Conservation (phyloP, 1,140 invertebrate species). For the Euwallacea fornicatus region DNA sequence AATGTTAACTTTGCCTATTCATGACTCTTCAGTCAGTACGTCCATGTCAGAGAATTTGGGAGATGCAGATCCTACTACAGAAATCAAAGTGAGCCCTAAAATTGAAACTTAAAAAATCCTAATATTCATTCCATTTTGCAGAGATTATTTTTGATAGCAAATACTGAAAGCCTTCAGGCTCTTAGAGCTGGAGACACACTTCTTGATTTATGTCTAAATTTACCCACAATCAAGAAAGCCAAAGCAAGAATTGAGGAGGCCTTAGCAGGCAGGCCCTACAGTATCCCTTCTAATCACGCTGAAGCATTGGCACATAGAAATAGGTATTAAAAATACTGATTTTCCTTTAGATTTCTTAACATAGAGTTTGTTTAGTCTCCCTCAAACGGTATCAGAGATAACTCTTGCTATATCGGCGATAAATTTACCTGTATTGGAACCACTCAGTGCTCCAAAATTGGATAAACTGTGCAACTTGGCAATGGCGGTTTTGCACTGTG, state of each 20-base stretch:
- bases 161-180: constrained; percentile 58
- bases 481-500: constrained; percentile 76
- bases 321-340: constrained; percentile 49
- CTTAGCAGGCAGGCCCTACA: constrained; percentile 65
- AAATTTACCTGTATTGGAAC: constrained; percentile 83
- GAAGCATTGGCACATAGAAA: constrained; percentile 74
- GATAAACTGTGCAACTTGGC: constrained; percentile 79
- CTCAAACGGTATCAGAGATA: constrained; percentile 79
- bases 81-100: constrained; percentile 48
- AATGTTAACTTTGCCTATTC: constrained; percentile 65
- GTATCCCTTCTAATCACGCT: constrained; percentile 68
- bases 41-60: constrained; percentile 49
- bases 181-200: constrained; percentile 77
- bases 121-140: constrained; percentile 44
- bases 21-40: constrained; percentile 45
- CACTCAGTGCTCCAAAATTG: constrained; percentile 77
- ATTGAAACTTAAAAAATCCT: not conserved
- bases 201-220: constrained; percentile 74
- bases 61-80: constrained; percentile 48
- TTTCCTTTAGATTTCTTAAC: not conserved
- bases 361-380: constrained; percentile 62
- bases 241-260: constrained; percentile 71
- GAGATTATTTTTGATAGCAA: constrained; percentile 62
- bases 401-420: constrained; percentile 80
- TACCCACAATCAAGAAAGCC: constrained; percentile 76